Evolutionary conservation across 2,797 vertebrate species (phyloP), one percentile per base, ranked within the genome.

Genomic region (Myotis pilosus): DNA sequence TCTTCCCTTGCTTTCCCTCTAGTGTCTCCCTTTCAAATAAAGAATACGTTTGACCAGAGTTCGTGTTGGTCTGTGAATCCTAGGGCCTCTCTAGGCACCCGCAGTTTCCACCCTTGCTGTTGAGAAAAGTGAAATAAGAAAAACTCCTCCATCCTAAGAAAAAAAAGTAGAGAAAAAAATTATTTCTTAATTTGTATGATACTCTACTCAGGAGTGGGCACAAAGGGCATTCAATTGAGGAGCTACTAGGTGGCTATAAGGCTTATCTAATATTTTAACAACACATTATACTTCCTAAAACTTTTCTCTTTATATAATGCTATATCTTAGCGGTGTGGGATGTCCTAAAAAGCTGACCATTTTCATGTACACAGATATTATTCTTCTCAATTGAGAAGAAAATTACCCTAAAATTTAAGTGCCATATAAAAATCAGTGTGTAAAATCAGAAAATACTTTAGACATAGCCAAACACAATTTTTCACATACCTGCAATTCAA

Each of bases 1-100:
- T 62, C 5, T 68, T 87, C 16, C 33, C 57, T 92, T 15, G 20
- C 15, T 85, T 81, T 94, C 22, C 20, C 64, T 86, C 69, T 28
- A 11, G 17, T 71, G n/a, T 76, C 1, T 84, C 33, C 79, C 62
- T 89, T 89, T 92, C 60, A 78, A 96, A 92, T 96, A 96, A 95
- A 94, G 51, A 79, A 36, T 38, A 74, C 51, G 41, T 92, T 94
- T 95, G 68, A 82, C 8, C 8, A 82, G 47, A 95, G 55, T 64
- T 25, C 17, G 3, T 55, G 68, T 85, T 93, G 23, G 33, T 86
- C 53, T 90, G 23, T 60, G 74, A 49, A 55, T 90, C 44, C 62
- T 47, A 47, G 28, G n/a, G 47, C 19, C 49, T 57, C 28, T 38
- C 28, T 30, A 44, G 30, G n/a, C 25, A 80, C 71, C 79, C 23